Evolutionary conservation across 92 coral and sea anemone genomes (phyloP), one percentile per base, ranked within the genome.

Genomic region (Siderastrea siderea): DNA sequence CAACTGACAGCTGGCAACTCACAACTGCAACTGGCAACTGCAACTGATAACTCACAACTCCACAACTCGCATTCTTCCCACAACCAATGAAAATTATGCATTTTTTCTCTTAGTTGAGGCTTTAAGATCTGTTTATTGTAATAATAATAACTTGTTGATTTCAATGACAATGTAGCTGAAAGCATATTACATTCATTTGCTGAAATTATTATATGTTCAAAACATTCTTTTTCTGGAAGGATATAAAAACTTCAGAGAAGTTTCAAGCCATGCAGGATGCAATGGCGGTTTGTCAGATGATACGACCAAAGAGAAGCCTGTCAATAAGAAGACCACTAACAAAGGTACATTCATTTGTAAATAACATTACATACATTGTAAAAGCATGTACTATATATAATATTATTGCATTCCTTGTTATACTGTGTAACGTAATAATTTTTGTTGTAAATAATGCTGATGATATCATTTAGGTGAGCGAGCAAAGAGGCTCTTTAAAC

Each of bases 401-500:
- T 51, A 15, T 16, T 74, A 14, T 3, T 46, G 8, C 16, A 17
- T 26, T 1, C 1, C 4, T 74, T 6, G 81, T 55, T 77, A 14
- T 46, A 4, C 54, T 26, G 38, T 26, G 38, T 26, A 26, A 26
- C 38, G 38, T 26, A 26, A 26, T 26, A 26, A 14, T 65, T 68
- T 7, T 3, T 68, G 12, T 15, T 49, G 5, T 8, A 0, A 15
- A 46, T 50, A 13, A 47, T 63, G 44, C 51, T 49, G 43, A 51
- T 80, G 19, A 26, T 74, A 38, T 69, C 60, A 7, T 49, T 49
- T 72, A 84, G 87, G 87, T 71, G 87, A 84, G 44, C 72, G 80
- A 64, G 38, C 70, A 84, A 84, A 85, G 50, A 85, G 84, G 53
- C 59, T 75, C 16, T 65, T 85, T 47, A 85, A 77, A 55, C 60